phyloP scores from a whole-genome alignment of 2,113 vertebrate species.

The Excalfactoria chinensis region DNA sequence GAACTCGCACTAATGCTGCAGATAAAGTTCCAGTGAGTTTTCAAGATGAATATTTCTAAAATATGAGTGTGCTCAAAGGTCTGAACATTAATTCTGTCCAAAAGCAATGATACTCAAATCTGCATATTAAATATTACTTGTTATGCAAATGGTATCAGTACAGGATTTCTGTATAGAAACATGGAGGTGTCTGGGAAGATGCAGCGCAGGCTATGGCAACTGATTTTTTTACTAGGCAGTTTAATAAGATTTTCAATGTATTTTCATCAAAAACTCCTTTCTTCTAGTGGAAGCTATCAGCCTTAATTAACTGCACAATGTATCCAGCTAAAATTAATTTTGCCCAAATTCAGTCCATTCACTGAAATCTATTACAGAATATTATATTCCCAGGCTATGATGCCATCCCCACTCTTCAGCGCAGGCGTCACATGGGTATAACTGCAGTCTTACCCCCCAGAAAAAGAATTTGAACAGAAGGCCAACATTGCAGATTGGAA shows the following conservation, averaged over 20 bases:
- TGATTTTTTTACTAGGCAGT: background rate
- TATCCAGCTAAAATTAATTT: slow-evolving; percentile 42
- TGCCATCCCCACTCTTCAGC: background rate
- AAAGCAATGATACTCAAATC: background rate
- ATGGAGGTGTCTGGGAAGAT: background rate
- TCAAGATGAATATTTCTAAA: background rate
- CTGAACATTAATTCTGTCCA: slow-evolving; percentile 1
- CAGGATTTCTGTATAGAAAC: background rate
- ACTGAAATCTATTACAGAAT: slow-evolving; percentile 9
- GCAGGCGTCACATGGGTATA: background rate
- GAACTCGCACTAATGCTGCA: background rate
- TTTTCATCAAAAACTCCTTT: slow-evolving; percentile 21
- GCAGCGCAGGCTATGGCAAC: background rate
- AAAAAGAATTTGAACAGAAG: background rate
- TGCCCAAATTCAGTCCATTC: background rate
- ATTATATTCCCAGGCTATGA: background rate
- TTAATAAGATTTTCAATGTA: slow-evolving; percentile 34
- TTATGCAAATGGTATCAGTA: background rate
- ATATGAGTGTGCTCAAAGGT: background rate
- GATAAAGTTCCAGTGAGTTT: background rate
- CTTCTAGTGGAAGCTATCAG: background rate
- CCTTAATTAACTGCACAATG: slow-evolving; percentile 29
- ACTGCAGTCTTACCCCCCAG: background rate
- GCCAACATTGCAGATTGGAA: background rate
- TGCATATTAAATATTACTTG: slow-evolving; percentile 17